Conservation (phyloP, 2,797 vertebrate species). For the Sebastes vulpes region DNA sequence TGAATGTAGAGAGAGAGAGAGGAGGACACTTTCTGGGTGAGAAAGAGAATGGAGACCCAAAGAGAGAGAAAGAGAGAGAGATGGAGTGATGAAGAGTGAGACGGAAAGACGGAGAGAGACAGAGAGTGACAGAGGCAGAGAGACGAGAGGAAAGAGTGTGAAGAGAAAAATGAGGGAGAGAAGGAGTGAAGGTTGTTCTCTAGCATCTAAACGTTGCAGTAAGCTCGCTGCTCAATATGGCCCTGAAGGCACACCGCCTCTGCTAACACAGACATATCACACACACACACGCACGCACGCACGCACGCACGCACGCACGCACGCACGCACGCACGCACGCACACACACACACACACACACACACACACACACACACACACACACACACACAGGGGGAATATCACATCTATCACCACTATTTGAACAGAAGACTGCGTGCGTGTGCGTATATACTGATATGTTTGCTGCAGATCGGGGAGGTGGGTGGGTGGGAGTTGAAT, state of each 20-base stretch:
- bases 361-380: slow-evolving; percentile 17
- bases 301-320: no score
- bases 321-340: no score
- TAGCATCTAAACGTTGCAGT: slow-evolving; percentile 78
- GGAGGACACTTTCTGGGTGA: slow-evolving; percentile 52
- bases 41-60: slow-evolving; percentile 31
- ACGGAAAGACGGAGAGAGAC: slow-evolving; percentile 9
- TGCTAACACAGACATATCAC: slow-evolving; percentile 75
- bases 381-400: slow-evolving; percentile 59
- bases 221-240: slow-evolving; percentile 81
- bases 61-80: slow-evolving; percentile 13
- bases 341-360: slow-evolving; percentile 17
- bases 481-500: slow-evolving; percentile 82
- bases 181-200: slow-evolving; percentile 80
- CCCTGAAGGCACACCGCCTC: slow-evolving; percentile 84
- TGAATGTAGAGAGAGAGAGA: slow-evolving; percentile 63
- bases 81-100: neutral
- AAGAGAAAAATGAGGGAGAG: slow-evolving; percentile 59
- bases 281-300: slow-evolving; percentile 22
- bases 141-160: slow-evolving; percentile 41
- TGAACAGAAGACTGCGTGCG: slow-evolving; percentile 74
- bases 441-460: slow-evolving; percentile 75
- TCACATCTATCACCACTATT: slow-evolving; percentile 83
- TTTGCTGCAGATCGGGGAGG: slow-evolving; percentile 75
- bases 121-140: slow-evolving; percentile 18